Evolutionary conservation across 2,113 vertebrate genomes (phyloP), one percentile per base, ranked within the genome.

Genomic region (Donacobius atricapilla): DNA sequence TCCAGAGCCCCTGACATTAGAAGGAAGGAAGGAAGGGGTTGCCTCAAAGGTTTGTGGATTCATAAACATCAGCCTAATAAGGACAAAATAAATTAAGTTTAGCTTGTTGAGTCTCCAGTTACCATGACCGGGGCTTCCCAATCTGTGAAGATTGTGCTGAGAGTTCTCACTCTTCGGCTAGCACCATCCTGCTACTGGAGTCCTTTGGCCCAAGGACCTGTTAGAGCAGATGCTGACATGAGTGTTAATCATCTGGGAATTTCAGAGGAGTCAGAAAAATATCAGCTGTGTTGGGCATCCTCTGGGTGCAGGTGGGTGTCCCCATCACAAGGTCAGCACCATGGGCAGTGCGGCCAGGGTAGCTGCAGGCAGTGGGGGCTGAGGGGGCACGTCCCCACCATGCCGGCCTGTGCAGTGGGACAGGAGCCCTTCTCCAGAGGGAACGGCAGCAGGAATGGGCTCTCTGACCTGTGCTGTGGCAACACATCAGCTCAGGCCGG

Each of bases 401-500:
- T 28, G 16, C 0, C 0, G 40, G 63, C n/a, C 37, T 6, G 0
- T 1, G 30, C 6, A 25, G 19, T 1, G 1, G 50, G 53, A 60
- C 53, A 39, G 33, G 40, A 42, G 48, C 18, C 0, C 1, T 51
- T 19, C 9, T 56, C 19, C 39, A 3, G n/a, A 20, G 61, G 6
- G 15, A 28, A 20, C 0, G 0, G 64, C 69, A 42, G 27, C 4
- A 3, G 53, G 6, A 19, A 4, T 1, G 1, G 31, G 54, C 17
- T 16, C 37, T n/a, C 25, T 10, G 2, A 4, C 22, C 50, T 2
- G 1, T 0, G 6, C 68, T 44, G 37, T 4, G 2, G 18, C 11
- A 1, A 2, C 0, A 0, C 4, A 0, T 2, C 47, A 9, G 72
- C 65, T 44, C 5, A 1, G 56, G 39, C 25, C 0, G 0, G 28